Evolutionary conservation across 2,113 vertebrate genomes (phyloP), one percentile per base, ranked within the genome.

Genomic region (Grammomys surdaster): DNA sequence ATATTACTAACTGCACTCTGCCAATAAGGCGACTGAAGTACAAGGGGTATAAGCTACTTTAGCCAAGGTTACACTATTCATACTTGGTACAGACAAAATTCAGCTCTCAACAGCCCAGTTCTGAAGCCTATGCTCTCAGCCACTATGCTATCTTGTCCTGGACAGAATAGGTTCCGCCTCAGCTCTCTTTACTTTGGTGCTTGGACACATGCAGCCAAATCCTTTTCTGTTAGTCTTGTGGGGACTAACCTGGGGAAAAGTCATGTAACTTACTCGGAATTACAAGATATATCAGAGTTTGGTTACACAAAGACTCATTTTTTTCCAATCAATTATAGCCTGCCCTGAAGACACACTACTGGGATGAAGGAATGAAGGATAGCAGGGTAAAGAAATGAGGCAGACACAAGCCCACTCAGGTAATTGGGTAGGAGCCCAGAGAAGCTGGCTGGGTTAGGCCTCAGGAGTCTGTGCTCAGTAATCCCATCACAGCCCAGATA

Each of bases 311-410:
- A 90, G 40, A 78, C 54, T 28, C 43, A 31, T 28, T 65, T 85
- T 89, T 96, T 93, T 77, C 85, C 36, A 90, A 54, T 77, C 46
- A 96, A 77, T 40, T 36, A 54, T 90, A 89, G 95, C 85, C 22
- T 77, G 26, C 28, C 70, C 60, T 90, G 76, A 91, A 86, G 90
- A 94, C 65, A 72, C n/a, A 89, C 11, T 43, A 78, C 33, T 75
- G 28, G 14, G 33, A 11, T 46, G 6, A 85, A 94, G 51, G 48
- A 28, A 86, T 60, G 12, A 67, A 20, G 43, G 63, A 31, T 84
- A 91, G 95, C n/a, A 90, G 36, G 72, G 72, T 26, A 5, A 69
- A 69, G 67, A 36, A 90, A 76, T 60, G 86, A 96, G n/a, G 77
- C 33, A 92, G 75, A 65, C 24, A 3, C 10, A 65, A 12, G 72